Evolutionary conservation across 2,113 vertebrate species (phyloP), one percentile per base, ranked within the genome.

Genomic region (Rhinichthys klamathensis): DNA sequence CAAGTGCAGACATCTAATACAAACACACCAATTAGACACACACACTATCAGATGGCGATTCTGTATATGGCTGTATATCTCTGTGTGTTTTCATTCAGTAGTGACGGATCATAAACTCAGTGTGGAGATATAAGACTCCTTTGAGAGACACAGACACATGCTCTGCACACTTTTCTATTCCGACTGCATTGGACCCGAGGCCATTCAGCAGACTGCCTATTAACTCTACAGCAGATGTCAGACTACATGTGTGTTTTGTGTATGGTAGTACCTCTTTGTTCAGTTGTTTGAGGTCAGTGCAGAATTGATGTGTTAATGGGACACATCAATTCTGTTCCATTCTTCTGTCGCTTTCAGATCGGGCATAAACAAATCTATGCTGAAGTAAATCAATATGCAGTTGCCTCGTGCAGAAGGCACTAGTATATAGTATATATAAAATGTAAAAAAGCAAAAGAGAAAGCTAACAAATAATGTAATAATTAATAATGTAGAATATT

Each of bases 161-260:
- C 32, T 21, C 76, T 60, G 32, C 12, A 72, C 27, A 38, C 70
- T 77, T 84, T 25, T 67, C 65, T 25, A 63, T 51, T 84, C 72
- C 35, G 35, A 49, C 38, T 25, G 73, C 73, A 16, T 51, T 54
- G 25, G 44, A 76, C 73, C 69, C 3, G 25, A 32, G 79, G 79
- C 61, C n/a, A 54, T 72, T 82, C 30, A 80, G n/a, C 38, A 49
- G 80, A 13, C 61, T 23, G 49, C 13, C 44, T 18, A 35, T 83
- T 72, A 83, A 83, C 35, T 73, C 51, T 54, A 27, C 69, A 86
- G 78, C 67, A 79, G 77, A 63, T 86, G 38, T 86, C 46, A 85
- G 46, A 9, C 54, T 58, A 18, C 41, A 32, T n/a, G 65, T n/a
- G 38, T 82, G 85, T 41, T 82, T 18, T 77, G 70, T 41, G 41